A percentile compares a stretch with the other conserved stretches of the same genome.
phyloP scores from a whole-genome alignment of 1,140 invertebrate genomes.

The Drosophila albomicans region DNA sequence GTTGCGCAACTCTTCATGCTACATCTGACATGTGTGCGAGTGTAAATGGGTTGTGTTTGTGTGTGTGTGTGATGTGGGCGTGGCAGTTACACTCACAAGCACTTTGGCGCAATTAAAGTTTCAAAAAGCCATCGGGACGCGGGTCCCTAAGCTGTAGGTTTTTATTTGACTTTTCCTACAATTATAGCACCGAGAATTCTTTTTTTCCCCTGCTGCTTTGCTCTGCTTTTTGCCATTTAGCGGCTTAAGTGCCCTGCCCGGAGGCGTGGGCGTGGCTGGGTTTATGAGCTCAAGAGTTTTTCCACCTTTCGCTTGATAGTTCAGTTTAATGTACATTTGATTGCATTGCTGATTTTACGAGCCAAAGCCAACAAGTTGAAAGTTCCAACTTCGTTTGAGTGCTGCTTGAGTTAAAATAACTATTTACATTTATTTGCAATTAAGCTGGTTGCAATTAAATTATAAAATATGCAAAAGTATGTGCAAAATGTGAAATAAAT shows the following conservation, averaged over 20 bases:
- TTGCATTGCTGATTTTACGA: conserved; percentile 7
- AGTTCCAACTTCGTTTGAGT: conserved; percentile 31
- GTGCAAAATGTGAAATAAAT: not conserved
- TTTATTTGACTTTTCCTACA: conserved; percentile 51
- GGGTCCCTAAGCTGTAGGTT: conserved; percentile 31
- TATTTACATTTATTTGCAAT: conserved; percentile 22
- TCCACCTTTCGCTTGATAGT: conserved; percentile 28
- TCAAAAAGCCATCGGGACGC: conserved; percentile 48
- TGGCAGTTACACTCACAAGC: conserved; percentile 25
- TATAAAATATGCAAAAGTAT: no score
- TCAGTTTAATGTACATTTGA: conserved; percentile 16
- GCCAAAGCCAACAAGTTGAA: conserved; percentile 9
- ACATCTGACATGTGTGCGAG: conserved; percentile 9
- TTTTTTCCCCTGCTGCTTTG: not conserved
- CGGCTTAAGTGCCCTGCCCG: conserved; percentile 15
- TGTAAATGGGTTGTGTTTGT: not conserved
- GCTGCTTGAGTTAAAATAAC: conserved; percentile 6
- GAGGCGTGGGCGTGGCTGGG: conserved; percentile 4
- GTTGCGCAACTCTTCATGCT: conserved; percentile 26
- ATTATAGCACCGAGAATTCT: conserved; percentile 49
- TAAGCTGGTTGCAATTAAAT: not conserved
- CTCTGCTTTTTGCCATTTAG: conserved; percentile 24
- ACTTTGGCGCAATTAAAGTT: conserved; percentile 66
- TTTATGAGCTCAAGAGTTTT: conserved; percentile 13
- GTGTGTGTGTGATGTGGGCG: conserved; percentile 3